Evolutionary conservation across 2,888 invertebrate species (phyloP).

Genomic region (Heliconius charithonia): DNA sequence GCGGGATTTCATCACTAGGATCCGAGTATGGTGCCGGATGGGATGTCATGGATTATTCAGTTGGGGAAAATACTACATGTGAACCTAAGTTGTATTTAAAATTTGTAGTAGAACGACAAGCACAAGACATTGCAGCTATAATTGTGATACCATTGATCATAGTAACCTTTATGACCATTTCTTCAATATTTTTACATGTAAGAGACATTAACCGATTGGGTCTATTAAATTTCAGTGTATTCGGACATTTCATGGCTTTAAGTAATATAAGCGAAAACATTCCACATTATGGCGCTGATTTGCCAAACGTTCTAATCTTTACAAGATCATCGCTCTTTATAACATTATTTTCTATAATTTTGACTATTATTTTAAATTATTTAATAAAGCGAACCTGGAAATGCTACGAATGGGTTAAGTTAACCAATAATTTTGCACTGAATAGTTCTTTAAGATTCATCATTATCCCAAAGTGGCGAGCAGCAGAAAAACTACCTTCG

Average conservation of each 20-base stretch:
- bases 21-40: constrained; percentile 58
- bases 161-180: constrained; percentile 53
- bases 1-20: constrained; percentile 48
- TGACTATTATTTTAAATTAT: constrained; percentile 52
- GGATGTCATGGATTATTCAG: constrained; percentile 56
- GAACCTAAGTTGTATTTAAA: constrained; percentile 52
- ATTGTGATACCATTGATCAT: constrained; percentile 57
- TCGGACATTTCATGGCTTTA: constrained; percentile 56
- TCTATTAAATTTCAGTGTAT: constrained; percentile 55
- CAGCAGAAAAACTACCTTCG: constrained; percentile 28
- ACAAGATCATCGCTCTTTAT: constrained; percentile 56
- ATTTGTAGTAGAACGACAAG: constrained; percentile 59
- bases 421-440: constrained; percentile 51
- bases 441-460: constrained; percentile 48
- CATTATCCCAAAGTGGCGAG: constrained; percentile 53
- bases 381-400: constrained; percentile 44
- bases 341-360: constrained; percentile 49
- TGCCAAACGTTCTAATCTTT: constrained; percentile 58
- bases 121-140: constrained; percentile 52
- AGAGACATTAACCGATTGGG: constrained; percentile 50
- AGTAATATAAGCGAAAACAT: constrained; percentile 50
- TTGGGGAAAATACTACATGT: constrained; percentile 44
- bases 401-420: constrained; percentile 51
- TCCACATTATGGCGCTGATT: constrained; percentile 52
- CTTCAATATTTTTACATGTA: constrained; percentile 54